Evolutionary conservation across 2,113 vertebrate species (phyloP), one percentile per base, ranked within the genome.

Genomic region (Ageneiosus marmoratus): DNA sequence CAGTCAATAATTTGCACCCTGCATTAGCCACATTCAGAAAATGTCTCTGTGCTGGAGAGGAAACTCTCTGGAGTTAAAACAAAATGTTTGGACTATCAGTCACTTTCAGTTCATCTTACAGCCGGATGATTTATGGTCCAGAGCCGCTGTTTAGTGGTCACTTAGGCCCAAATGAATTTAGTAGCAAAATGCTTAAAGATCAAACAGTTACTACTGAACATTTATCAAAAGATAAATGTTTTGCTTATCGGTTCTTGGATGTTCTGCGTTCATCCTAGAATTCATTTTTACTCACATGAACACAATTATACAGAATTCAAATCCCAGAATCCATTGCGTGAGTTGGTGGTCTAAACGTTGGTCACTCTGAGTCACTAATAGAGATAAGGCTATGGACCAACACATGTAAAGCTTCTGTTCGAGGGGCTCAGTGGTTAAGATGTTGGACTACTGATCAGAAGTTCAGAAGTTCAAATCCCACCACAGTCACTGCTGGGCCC

Each of bases 21-120:
- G 32, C 56, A 60, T 24, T 10, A 75, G 79, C 48, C 44, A 55
- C 29, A 79, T 83, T 53, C 48, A 77, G 22, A 86, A 32, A 86
- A 81, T 12, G 15, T 50, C 48, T 56, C 44, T 2, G 87, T 87
- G 74, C 90, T 89, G 86, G 5, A 11, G 37, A 32, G 84, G 73
- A 41, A 53, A 51, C 22, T 7, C 10, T 70, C 60, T 86, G 29
- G 34, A 67, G 79, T 0, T 73, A 67, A 75, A 82, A 29, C 78
- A 84, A 41, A 44, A 63, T 78, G 77, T 74, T 44, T 37, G 44
- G 70, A 65, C 65, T 24, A 34, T 69, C 20, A 37, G 46, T 63
- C 62, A 72, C 37, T 15, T 58, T 46, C 46, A 58, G 69, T 51
- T 41, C 48, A 48, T 62, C 55, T 55, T 80, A 20, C 63, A 69